These are phyloP conservation scores for Leptocoma aspasia DNA, from an alignment of 2,113 vertebrate species.

Conservation along the genomic window DNA sequence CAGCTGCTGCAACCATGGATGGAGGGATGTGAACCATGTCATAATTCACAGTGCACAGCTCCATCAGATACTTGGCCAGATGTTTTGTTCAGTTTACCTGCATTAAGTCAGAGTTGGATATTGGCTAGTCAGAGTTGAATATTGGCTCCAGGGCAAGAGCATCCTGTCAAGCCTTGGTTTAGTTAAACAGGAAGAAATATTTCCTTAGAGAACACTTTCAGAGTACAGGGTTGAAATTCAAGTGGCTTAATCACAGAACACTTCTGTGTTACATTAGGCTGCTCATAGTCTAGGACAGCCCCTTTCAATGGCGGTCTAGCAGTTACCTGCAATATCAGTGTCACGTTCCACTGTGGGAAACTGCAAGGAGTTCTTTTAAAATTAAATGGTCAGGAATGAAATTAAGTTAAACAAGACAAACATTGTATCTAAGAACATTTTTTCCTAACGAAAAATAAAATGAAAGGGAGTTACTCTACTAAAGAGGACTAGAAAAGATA, in stretches of 20 bases:
- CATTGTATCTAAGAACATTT: neutral
- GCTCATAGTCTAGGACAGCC: neutral
- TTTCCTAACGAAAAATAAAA: neutral
- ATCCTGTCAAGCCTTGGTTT: neutral
- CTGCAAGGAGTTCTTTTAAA: neutral
- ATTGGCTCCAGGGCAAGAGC: neutral
- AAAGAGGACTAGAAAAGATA: neutral
- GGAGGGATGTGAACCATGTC: conserved; percentile 84
- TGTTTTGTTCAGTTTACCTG: conserved; percentile 80
- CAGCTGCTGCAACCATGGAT: conserved; percentile 80
- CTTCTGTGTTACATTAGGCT: neutral
- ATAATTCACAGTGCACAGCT: conserved; percentile 84
- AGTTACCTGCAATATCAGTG: neutral
- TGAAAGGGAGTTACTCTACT: neutral
- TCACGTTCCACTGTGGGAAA: neutral
- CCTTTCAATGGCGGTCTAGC: neutral
- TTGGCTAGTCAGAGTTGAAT: too few species aligned
- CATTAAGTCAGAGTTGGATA: neutral
- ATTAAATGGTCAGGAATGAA: neutral
- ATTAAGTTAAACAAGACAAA: neutral
- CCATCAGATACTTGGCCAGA: conserved; percentile 86
- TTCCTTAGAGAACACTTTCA: neutral
- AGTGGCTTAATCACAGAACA: neutral
- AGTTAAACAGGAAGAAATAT: neutral
- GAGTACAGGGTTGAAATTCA: neutral